Evolutionary conservation across 2,888 invertebrate genomes (phyloP).

Genomic region (Agonum fuliginosum): DNA sequence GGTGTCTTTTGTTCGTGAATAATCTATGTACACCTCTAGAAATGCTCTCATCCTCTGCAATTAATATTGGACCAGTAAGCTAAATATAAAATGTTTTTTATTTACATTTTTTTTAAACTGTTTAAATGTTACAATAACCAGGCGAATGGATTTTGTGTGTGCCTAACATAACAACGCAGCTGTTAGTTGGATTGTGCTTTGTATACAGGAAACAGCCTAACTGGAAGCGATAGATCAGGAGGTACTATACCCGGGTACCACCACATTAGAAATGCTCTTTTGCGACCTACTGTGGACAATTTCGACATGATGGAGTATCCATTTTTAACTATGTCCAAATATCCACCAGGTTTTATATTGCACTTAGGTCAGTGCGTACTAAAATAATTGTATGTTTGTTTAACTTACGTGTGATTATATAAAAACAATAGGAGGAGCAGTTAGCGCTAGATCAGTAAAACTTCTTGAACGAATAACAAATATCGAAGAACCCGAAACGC

Average conservation of each 20-base stretch:
- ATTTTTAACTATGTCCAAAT: slow-evolving; percentile 93
- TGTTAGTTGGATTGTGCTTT: slow-evolving; percentile 25
- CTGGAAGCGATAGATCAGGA: slow-evolving; percentile 79
- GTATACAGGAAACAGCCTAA: slow-evolving; percentile 83
- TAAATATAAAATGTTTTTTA: slow-evolving; percentile 59
- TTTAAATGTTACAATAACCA: slow-evolving; percentile 53
- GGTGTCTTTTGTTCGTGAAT: slow-evolving; percentile 55
- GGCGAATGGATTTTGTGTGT: slow-evolving; percentile 53
- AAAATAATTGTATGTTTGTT: slow-evolving; percentile 13
- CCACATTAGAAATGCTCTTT: slow-evolving; percentile 75
- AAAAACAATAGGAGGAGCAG: slow-evolving; percentile 80
- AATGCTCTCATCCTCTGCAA: slow-evolving; percentile 58
- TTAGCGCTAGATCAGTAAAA: slow-evolving; percentile 89
- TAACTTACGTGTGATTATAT: neutral
- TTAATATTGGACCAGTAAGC: slow-evolving; percentile 61
- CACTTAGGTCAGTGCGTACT: slow-evolving; percentile 81
- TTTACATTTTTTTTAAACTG: slow-evolving; percentile 39
- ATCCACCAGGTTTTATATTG: slow-evolving; percentile 90
- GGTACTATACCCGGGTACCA: slow-evolving; percentile 76
- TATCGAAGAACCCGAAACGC: slow-evolving; percentile 91
- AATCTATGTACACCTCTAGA: slow-evolving; percentile 56
- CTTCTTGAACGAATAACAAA: slow-evolving; percentile 87
- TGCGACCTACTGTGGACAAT: slow-evolving; percentile 82
- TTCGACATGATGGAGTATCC: slow-evolving; percentile 96
- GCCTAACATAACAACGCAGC: slow-evolving; percentile 54